Evolutionary conservation across 2,888 invertebrate genomes (phyloP), one percentile per base, ranked within the genome.

Genomic region (Augiades crinisus): DNA sequence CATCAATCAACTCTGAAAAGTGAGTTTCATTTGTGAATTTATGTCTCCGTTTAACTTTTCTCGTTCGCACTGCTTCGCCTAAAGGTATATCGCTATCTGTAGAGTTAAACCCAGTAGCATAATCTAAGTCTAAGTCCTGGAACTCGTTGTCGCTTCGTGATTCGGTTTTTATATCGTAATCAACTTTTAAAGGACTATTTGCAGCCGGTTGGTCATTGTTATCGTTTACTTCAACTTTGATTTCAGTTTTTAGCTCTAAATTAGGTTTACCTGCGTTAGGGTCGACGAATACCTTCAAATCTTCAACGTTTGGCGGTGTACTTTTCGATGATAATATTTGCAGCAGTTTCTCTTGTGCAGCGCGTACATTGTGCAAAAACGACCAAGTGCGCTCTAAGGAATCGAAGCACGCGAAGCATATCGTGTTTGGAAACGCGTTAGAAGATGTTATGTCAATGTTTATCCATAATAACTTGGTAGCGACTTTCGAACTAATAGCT

Each of bases 341-440:
- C 2, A 63, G 47, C 41, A 89, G 63, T 70, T 83, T 88, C 0
- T 61, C 59, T 55, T 89, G 89, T 2, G 89, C 88, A 1, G 64
- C 58, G 8, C 86, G 71, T 0, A 84, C 80, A 14, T 75, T 79
- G 54, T 83, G 76, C 6, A 89, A 61, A 56, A 89, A 89, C 5
- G 67, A 58, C 81, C 84, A 89, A 1, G 88, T 86, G 56, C 82
- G 78, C 63, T 88, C 87, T 49, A 89, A 60, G 40, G 74, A 64
- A 56, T 87, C 88, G 63, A 85, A 88, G 59, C 89, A 89, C 2
- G 86, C 74, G 58, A 78, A 89, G 58, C 89, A 89, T 55, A 88
- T 86, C 1, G 80, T 74, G 12, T 71, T 81, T 2, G 89, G 89
- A 14, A 88, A 72, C 4, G 53, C 52, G 58, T 68, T 70, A 6